phyloP scores from a whole-genome alignment of 2,797 vertebrate genomes.

The Atherinosoma microstoma region DNA sequence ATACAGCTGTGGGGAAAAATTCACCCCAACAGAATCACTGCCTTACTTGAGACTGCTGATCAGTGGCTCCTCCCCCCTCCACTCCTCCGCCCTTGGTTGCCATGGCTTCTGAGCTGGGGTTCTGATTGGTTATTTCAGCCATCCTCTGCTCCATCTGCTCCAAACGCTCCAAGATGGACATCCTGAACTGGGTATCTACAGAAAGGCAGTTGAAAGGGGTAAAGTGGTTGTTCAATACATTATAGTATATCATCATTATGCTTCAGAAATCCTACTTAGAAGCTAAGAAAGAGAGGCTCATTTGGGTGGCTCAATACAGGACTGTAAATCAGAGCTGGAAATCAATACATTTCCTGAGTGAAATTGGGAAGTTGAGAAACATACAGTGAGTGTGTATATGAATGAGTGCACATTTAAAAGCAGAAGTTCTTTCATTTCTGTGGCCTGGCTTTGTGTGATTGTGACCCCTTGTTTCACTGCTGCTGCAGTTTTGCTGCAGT shows the following conservation, averaged over 20 bases:
- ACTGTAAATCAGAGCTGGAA: slow-evolving; percentile 26
- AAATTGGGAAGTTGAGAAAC: slow-evolving; percentile 26
- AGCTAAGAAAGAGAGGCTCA: slow-evolving; percentile 36
- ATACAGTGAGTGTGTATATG: background rate
- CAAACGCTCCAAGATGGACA: slow-evolving; percentile 98
- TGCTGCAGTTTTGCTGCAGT: slow-evolving; percentile 89
- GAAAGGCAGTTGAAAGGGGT: slow-evolving; percentile 41
- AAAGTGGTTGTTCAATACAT: slow-evolving; percentile 28
- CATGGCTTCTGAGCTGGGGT: slow-evolving; percentile 86
- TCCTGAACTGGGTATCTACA: slow-evolving; percentile 98
- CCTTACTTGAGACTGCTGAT: slow-evolving; percentile 85
- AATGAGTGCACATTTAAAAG: background rate
- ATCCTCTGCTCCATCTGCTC: slow-evolving; percentile 99
- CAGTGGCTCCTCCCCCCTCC: slow-evolving; percentile 83
- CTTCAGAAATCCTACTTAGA: slow-evolving; percentile 46
- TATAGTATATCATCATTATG: slow-evolving; percentile 35
- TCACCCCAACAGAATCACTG: slow-evolving; percentile 16
- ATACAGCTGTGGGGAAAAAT: slow-evolving; percentile 2
- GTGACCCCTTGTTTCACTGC: slow-evolving; percentile 77
- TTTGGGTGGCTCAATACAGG: slow-evolving; percentile 16
- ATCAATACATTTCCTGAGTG: slow-evolving; percentile 25
- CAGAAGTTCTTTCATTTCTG: slow-evolving; percentile 15
- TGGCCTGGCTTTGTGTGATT: slow-evolving; percentile 38
- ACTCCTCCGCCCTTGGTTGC: slow-evolving; percentile 82
- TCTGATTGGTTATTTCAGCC: slow-evolving; percentile 96